Base-by-base conservation (phyloP, 2,113 vertebrate species). In the Cromileptes altivelis region DNA sequence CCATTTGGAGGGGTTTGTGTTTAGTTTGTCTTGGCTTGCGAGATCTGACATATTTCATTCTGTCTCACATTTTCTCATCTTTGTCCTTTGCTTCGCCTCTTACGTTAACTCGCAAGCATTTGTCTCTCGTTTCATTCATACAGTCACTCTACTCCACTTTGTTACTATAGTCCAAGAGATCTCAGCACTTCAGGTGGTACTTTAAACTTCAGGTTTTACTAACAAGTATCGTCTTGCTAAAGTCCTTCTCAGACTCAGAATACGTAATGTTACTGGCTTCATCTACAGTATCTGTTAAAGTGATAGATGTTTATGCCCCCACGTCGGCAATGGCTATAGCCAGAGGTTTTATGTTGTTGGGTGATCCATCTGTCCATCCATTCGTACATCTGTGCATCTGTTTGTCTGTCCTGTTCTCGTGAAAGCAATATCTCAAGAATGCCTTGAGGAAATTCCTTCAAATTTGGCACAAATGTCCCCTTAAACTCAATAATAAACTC, bases 11-110 rank as follows among this genome's bases (percentile, higher is more conserved):
- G 71, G 63, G 78, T 91, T 84, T 42, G 56, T 40, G 45, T 80
- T 56, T n/a, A 50, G 63, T 91, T 94, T 87, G 67, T 89, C 75
- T 92, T 90, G 91, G 88, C 81, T 72, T 4, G 18, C 56, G 18
- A 33, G 5, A 62, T 30, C 45, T 0, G 62, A 89, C 65, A 82
- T 60, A 74, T 62, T 78, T 80, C 3, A 23, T 81, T 85, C 74
- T 73, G 53, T 61, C 65, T 84, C 57, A 21, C 5, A n/a, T 78
- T 73, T 79, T 58, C 69, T 63, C 50, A 74, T 80, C 67, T 63
- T 37, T 82, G 71, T 78, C 81, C 73, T 63, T 57, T 57, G 23
- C 73, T 70, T 75, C 19, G 9, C 2, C 40, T 69, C 40, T 63
- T 33, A 21, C 2, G 10, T 52, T 45, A 45, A 42, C 37, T 49